A percentile compares a stretch with the other conserved stretches of the same genome.
Conservation (phyloP, 2,113 vertebrate species). For the Pithys albifrons region DNA sequence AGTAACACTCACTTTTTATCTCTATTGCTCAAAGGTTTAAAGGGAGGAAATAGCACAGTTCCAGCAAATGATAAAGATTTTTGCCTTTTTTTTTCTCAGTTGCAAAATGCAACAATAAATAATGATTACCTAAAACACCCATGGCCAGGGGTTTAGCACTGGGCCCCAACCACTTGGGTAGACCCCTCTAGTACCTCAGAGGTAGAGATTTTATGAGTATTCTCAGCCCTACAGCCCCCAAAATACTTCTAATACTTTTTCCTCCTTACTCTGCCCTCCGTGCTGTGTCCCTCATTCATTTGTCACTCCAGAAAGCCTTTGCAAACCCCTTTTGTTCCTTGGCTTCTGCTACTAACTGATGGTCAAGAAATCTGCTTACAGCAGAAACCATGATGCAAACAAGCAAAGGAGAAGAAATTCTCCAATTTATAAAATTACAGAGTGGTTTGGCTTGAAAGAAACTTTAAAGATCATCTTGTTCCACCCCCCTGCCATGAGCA, state of each 20-base stretch:
- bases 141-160: not conserved
- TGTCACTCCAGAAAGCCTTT: not conserved
- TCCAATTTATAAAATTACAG: not conserved
- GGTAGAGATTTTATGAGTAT: not conserved
- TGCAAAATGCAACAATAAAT: slow-evolving; percentile 20
- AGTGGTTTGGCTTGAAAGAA: not conserved
- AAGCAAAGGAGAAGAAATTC: not conserved
- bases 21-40: slow-evolving; percentile 65
- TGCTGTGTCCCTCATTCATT: not conserved
- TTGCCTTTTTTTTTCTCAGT: not conserved
- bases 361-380: not conserved
- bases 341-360: not conserved
- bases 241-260: not conserved
- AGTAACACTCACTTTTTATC: slow-evolving; percentile 78
- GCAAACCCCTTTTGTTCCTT: not conserved
- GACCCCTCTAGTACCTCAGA: not conserved
- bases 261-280: not conserved
- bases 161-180: not conserved
- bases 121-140: slow-evolving; percentile 38
- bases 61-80: slow-evolving; percentile 62
- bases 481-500: not conserved
- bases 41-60: slow-evolving; percentile 77
- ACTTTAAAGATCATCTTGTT: not conserved
- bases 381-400: not conserved
- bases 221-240: not conserved